These are phyloP conservation scores for Drosophila quadrilineata DNA, from an alignment of 1,140 invertebrate genomes.

Conservation along the genomic window DNA sequence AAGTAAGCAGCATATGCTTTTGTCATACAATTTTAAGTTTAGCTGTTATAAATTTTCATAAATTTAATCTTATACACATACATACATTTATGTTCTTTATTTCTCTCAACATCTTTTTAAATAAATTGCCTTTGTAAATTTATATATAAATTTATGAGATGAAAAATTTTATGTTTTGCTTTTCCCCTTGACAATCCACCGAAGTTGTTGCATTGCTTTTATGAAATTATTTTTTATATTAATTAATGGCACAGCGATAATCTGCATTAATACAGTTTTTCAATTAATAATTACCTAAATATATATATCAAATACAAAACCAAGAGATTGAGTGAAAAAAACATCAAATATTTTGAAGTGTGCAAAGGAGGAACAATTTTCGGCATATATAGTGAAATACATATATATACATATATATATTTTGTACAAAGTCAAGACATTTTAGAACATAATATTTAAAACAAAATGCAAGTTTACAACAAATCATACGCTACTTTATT, in stretches of 20 bases:
- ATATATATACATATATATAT: too few species aligned
- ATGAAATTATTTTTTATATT: constrained; percentile 16
- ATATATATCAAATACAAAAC: constrained; percentile 19
- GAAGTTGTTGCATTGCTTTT: constrained; percentile 42
- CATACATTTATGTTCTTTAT: constrained; percentile 44
- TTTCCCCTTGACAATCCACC: constrained; percentile 66
- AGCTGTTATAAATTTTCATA: constrained; percentile 59
- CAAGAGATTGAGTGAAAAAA: constrained; percentile 57
- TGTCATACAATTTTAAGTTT: constrained; percentile 74
- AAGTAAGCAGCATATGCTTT: constrained; percentile 75
- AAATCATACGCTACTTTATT: constrained; percentile 73
- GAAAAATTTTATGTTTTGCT: constrained; percentile 19
- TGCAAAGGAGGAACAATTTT: constrained; percentile 74
- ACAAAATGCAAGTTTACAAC: constrained; percentile 58
- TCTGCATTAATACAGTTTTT: constrained; percentile 24
- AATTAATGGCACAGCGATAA: constrained; percentile 9
- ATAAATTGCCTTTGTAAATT: constrained; percentile 58
- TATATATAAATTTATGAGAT: too few species aligned
- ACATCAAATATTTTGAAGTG: constrained; percentile 49
- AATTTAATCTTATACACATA: constrained; percentile 38
- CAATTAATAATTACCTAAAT: constrained; percentile 29
- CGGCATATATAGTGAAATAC: constrained; percentile 71
- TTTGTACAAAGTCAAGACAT: constrained; percentile 78
- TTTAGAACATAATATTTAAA: constrained; percentile 69
- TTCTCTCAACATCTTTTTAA: constrained; percentile 53